A percentile compares a stretch with the other conserved stretches of the same genome.
phyloP scores from a whole-genome alignment of 2,113 vertebrate species.

The Procavia capensis region DNA sequence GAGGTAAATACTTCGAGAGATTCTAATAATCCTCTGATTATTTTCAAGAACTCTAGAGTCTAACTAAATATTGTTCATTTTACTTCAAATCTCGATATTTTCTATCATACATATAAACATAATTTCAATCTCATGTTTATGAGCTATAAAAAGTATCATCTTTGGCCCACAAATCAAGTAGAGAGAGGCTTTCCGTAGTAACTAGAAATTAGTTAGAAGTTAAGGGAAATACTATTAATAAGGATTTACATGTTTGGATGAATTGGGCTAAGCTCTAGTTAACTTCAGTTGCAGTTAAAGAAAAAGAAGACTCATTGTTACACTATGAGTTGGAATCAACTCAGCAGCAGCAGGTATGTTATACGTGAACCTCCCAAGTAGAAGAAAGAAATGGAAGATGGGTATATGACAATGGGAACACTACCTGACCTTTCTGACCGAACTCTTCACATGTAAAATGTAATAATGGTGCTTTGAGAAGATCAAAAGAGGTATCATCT shows the following conservation, averaged over 20 bases:
- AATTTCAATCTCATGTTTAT: background rate
- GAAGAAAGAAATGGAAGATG: background rate
- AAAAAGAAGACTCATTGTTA: background rate
- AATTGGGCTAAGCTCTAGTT: background rate
- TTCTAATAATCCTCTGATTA: slow-evolving; percentile 13
- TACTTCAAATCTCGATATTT: slow-evolving; percentile 10
- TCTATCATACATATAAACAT: slow-evolving; percentile 28
- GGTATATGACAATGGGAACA: background rate
- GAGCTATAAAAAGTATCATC: background rate
- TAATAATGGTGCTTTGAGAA: background rate
- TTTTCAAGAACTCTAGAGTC: background rate
- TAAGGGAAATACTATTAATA: background rate
- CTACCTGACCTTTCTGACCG: background rate
- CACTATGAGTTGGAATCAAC: too few species aligned
- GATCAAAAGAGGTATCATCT: background rate
- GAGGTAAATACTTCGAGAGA: background rate
- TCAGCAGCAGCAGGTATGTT: background rate
- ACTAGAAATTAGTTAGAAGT: background rate
- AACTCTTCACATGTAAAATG: background rate
- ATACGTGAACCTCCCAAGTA: background rate
- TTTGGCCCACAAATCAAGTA: slow-evolving; percentile 3
- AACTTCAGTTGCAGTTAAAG: background rate
- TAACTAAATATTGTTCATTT: background rate
- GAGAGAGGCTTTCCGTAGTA: background rate
- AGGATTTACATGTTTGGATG: background rate